Evolutionary conservation across 2,113 vertebrate species (phyloP), one percentile per base, ranked within the genome.

Genomic region (Rallus limicola): DNA sequence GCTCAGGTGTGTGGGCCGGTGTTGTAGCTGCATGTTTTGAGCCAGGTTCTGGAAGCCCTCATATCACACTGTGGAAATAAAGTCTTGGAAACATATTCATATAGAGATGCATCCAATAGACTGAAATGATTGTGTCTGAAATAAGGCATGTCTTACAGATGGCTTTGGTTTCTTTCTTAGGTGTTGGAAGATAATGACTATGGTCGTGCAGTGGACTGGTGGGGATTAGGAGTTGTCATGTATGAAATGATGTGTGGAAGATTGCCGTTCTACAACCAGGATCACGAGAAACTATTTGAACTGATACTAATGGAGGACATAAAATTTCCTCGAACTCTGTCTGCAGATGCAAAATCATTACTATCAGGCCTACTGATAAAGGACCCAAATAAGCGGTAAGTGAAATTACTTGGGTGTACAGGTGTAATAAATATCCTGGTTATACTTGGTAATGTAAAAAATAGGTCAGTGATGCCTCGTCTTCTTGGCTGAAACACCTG

Each of bases 211-310:
- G 99, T 99, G 95, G 99, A 99, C 97, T 99, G 99, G 99, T 99
- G 99, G 99, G 99, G 99, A 88, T 97, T 99, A 63, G 99, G 99
- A 25, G 99, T 99, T 87, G 99, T 99, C 95, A 99, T 99, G 98
- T 99, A 99, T 79, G 99, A 99, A 96, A 99, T 99, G 99, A 99
- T 99, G 99, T 99, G 99, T 60, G 99, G 99, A 75, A 98, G 99
- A 67, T 96, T 99, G 85, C 99, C 99, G 1, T 99, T 99, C 98
- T 99, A 99, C 98, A 99, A 99, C 98, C 99, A 99, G 97, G 99
- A 99, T 97, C 99, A 99, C 36, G 99, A 99, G 98, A 99, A 99
- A 94, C 98, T 99, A 42, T 99, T 99, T 95, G 99, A 99, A 97
- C 98, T 99, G 82, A 99, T 99, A 96, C 98, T 99, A 82, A 99